These are phyloP conservation scores for Pristionchus fissidentatus DNA, from an alignment of 2,888 invertebrate genomes.

Conservation along the genomic window DNA sequence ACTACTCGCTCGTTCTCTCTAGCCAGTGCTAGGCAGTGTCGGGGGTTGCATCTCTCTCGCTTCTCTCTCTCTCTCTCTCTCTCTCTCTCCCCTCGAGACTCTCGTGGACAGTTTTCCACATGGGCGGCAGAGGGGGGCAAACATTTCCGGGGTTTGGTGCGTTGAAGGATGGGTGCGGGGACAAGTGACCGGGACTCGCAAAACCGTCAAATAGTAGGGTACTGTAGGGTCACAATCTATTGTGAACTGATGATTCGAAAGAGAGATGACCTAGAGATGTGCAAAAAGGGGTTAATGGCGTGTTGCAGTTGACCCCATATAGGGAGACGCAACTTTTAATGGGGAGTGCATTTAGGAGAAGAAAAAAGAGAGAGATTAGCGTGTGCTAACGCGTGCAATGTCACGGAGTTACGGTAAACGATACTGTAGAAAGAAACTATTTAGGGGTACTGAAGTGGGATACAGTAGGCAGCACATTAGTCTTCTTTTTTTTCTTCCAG, in stretches of 20 bases:
- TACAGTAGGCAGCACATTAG: too few species aligned
- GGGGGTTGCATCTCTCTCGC: slow-evolving; percentile 18
- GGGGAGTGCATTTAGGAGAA: not conserved
- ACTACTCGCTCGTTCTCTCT: not conserved
- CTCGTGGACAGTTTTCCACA: slow-evolving; percentile 32
- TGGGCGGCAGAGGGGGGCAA: not conserved
- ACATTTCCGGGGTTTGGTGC: not conserved
- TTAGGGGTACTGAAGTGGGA: too few species aligned
- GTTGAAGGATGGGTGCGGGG: not conserved
- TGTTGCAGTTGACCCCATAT: slow-evolving; percentile 27
- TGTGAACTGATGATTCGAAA: not conserved
- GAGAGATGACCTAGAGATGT: too few species aligned
- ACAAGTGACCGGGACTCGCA: slow-evolving; percentile 15
- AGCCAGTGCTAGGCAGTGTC: slow-evolving; percentile 42
- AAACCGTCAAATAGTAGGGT: not conserved
- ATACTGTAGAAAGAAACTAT: too few species aligned
- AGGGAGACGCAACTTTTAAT: slow-evolving; percentile 30
- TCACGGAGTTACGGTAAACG: too few species aligned
- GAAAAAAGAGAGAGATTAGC: not conserved
- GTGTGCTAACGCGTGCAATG: too few species aligned
- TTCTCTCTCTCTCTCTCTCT: not conserved
- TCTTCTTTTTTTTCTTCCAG: too few species aligned
- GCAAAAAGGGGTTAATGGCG: slow-evolving; percentile 5
- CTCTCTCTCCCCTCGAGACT: not conserved
- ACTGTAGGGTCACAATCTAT: slow-evolving; percentile 8